Evolutionary conservation across 2,113 vertebrate genomes (phyloP).

Genomic region (Cnemophilus loriae): DNA sequence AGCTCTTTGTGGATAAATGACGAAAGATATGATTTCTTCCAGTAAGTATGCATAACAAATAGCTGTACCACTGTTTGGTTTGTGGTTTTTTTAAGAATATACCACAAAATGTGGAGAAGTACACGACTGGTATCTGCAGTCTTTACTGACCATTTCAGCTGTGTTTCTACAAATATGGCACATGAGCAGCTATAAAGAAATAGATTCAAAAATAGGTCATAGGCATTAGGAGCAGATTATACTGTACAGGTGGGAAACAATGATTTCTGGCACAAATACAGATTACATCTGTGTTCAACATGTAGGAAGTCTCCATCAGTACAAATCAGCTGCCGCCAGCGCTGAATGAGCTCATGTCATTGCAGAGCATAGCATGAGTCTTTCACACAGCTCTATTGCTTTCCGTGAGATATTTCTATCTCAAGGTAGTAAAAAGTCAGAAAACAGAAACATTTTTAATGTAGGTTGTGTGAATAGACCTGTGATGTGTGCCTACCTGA

Average conservation of each 20-base stretch:
- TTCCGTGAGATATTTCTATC: neutral
- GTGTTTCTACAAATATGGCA: neutral
- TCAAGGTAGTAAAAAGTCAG: neutral
- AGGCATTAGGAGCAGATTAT: constrained; percentile 17
- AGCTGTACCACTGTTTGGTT: neutral
- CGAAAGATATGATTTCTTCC: neutral
- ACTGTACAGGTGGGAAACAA: constrained; percentile 39
- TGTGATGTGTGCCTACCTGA: neutral
- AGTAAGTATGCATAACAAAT: neutral
- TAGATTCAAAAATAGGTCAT: constrained; percentile 18
- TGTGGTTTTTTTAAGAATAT: neutral
- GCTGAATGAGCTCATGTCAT: neutral
- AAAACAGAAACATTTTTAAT: constrained; percentile 16
- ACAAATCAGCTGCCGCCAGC: neutral
- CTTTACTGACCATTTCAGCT: neutral
- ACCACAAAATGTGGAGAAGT: neutral
- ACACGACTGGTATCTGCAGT: neutral
- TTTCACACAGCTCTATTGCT: neutral
- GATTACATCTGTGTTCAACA: neutral
- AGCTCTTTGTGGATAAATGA: neutral
- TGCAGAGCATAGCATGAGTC: neutral
- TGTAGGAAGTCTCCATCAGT: neutral
- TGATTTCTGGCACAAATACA: neutral
- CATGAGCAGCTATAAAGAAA: neutral
- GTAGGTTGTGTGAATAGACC: neutral